Percentiles rank a stretch among this genome's conserved stretches.
Conservation (phyloP, 2,888 invertebrate genomes). For the Drosophila planitibia region DNA sequence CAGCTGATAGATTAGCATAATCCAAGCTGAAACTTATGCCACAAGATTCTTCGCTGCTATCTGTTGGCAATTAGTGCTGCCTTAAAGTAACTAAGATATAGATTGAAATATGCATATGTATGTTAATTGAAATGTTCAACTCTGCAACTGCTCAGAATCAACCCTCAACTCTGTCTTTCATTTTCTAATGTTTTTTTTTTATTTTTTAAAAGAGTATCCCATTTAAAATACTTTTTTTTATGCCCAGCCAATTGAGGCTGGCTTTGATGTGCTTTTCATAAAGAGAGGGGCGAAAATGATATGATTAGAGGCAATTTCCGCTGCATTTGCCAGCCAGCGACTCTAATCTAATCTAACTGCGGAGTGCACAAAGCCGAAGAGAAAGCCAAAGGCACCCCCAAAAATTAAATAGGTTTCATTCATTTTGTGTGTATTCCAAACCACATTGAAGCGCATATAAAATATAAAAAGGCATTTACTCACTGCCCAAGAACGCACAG, state of each 20-base stretch:
- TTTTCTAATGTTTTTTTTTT: background rate
- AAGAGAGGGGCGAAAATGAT: constrained; percentile 23
- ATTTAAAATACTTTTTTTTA: background rate
- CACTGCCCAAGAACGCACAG: constrained; percentile 8
- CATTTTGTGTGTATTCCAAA: constrained; percentile 40
- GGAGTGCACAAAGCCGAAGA: constrained; percentile 58
- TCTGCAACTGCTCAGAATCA: background rate
- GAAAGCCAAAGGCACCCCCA: constrained; percentile 34
- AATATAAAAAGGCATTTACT: constrained; percentile 44
- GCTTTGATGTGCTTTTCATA: constrained; percentile 45
- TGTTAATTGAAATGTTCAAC: background rate
- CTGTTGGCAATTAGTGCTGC: constrained; percentile 34
- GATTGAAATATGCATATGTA: constrained; percentile 2
- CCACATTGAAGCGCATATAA: constrained; percentile 42
- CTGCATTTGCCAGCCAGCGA: constrained; percentile 26
- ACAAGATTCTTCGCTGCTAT: background rate
- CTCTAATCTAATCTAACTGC: constrained; percentile 59
- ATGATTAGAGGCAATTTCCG: constrained; percentile 43
- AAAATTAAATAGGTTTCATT: constrained; percentile 56
- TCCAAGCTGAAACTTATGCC: constrained; percentile 20
- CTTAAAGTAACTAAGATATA: background rate
- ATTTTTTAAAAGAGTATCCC: background rate
- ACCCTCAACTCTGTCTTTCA: background rate
- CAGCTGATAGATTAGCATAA: constrained; percentile 52
- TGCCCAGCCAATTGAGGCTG: constrained; percentile 9